A percentile compares a stretch with the other conserved stretches of the same genome.
Evolutionary conservation across 2,888 invertebrate genomes (phyloP).

Genomic region (Plemyria rubiginata): DNA sequence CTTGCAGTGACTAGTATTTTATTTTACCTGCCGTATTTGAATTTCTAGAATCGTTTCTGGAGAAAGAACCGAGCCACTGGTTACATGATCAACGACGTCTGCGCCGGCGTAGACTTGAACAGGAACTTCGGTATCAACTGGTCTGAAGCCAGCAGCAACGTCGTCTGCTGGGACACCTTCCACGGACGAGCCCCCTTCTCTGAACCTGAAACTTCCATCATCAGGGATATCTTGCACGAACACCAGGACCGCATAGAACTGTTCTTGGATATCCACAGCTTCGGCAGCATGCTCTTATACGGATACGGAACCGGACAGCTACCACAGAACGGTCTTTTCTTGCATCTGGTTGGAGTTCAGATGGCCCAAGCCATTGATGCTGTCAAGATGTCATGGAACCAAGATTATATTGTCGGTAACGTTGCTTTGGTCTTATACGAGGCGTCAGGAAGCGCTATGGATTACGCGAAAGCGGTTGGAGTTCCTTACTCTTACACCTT

Average conservation of each 20-base stretch:
- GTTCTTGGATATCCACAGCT: constrained; percentile 91
- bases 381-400: constrained; percentile 70
- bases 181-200: constrained; percentile 87
- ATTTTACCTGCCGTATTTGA: not conserved
- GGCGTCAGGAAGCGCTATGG: constrained; percentile 87
- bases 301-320: constrained; percentile 80
- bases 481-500: constrained; percentile 85
- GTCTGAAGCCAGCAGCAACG: constrained; percentile 84
- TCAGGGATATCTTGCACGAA: constrained; percentile 77
- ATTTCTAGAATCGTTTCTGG: constrained; percentile 86
- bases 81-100: constrained; percentile 59
- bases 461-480: constrained; percentile 83
- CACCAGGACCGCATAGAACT: constrained; percentile 82
- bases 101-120: constrained; percentile 90
- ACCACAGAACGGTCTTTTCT: constrained; percentile 72
- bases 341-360: constrained; percentile 70
- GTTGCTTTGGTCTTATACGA: constrained; percentile 77
- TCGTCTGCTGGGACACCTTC: constrained; percentile 86
- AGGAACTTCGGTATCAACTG: constrained; percentile 90
- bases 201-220: constrained; percentile 85
- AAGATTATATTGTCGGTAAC: constrained; percentile 79
- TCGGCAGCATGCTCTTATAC: constrained; percentile 88
- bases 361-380: constrained; percentile 75
- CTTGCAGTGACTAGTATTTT: too few species aligned
- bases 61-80: constrained; percentile 87